phyloP scores from a whole-genome alignment of 2,888 invertebrate species.

The Drosophila kuntzei region DNA sequence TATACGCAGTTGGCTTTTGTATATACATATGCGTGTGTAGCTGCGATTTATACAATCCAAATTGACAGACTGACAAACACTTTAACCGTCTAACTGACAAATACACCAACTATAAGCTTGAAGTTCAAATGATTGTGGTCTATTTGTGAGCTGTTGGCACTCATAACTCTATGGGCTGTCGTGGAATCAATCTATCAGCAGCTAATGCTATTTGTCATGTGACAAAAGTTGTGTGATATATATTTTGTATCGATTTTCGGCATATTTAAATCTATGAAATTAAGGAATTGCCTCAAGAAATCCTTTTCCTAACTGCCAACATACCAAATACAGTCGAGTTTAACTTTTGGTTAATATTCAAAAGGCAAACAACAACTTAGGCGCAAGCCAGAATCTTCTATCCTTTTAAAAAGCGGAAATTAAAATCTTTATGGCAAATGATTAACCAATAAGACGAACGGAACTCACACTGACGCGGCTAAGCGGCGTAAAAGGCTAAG shows the following conservation, averaged over 20 bases:
- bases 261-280: conserved; percentile 18
- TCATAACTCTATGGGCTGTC: conserved; percentile 39
- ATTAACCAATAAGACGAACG: conserved; percentile 78
- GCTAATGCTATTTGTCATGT: conserved; percentile 32
- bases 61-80: conserved; percentile 22
- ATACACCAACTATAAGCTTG: conserved; percentile 27
- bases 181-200: conserved; percentile 22
- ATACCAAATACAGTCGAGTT: conserved; percentile 41
- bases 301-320: conserved; percentile 2
- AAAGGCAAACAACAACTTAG: conserved; percentile 51
- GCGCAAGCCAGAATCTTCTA: conserved; percentile 10
- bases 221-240: background rate
- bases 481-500: conserved; percentile 33
- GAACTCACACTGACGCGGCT: conserved; percentile 28
- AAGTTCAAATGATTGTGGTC: conserved; percentile 54
- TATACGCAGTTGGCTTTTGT: conserved; percentile 20
- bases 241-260: conserved; percentile 19
- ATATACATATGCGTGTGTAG: conserved; percentile 44
- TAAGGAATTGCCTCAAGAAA: background rate
- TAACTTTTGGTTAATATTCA: conserved; percentile 54
- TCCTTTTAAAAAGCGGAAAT: conserved; percentile 74
- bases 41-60: conserved; percentile 34
- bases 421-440: conserved; percentile 81
- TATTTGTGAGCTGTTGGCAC: conserved; percentile 29
- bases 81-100: conserved; percentile 14